phyloP scores from a whole-genome alignment of 2,113 vertebrate species.

The Athene cunicularia region DNA sequence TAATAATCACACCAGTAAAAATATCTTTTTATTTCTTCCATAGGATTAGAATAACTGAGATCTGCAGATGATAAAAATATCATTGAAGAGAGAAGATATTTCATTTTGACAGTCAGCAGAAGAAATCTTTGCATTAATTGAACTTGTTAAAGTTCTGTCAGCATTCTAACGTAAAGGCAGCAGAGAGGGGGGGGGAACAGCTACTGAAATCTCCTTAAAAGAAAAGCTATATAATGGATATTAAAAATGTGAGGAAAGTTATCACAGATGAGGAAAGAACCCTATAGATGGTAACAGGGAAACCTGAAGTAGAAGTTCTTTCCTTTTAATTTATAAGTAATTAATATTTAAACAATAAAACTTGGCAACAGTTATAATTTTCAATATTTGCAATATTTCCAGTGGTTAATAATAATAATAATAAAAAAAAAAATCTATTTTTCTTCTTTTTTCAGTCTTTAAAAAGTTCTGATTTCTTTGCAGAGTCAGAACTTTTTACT shows the following conservation, averaged over 20 bases:
- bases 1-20: background rate
- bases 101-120: background rate
- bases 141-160: background rate
- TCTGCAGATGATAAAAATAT: background rate
- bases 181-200: background rate
- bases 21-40: background rate
- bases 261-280: background rate
- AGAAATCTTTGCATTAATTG: background rate
- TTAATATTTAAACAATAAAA: background rate
- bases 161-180: background rate
- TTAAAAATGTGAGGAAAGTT: background rate
- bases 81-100: background rate
- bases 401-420: background rate
- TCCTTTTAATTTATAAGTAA: background rate
- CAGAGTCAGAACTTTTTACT: background rate
- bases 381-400: background rate
- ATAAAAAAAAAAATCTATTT: background rate
- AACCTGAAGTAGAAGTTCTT: background rate
- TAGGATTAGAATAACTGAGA: background rate
- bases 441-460: background rate
- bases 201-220: background rate
- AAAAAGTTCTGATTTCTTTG: background rate
- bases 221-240: background rate
- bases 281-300: background rate
- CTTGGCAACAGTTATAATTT: background rate